Evolutionary conservation across 1,140 invertebrate genomes (phyloP), one percentile per base, ranked within the genome.

Genomic region (Diprion similis): DNA sequence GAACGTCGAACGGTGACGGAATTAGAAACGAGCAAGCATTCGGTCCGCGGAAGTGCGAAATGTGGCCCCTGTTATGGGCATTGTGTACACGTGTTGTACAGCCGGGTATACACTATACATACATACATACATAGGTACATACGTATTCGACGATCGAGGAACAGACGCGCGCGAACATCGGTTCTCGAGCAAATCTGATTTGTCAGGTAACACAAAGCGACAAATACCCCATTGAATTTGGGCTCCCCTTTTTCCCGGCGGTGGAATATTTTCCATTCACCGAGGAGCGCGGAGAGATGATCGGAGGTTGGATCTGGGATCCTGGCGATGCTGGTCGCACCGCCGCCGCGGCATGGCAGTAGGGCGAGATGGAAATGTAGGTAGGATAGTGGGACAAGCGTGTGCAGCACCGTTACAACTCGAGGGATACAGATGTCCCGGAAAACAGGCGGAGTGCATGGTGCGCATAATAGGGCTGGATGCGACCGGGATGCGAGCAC

Each of bases 351-450:
- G n/a, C n/a, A n/a, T n/a, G 24, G 24, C 24, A 37, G 2, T 37
- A 37, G 24, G 24, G 24, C 24, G 24, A 68, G 19, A 19, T 18
- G 18, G 66, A 68, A 45, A n/a, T 8, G 19, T 11, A 68, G 59
- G 17, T 15, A 64, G 13, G 13, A 15, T 64, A 45, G 11, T 18
- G 15, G 18, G 37, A 68, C 18, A 68, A 19, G 18, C 6, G 19
- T 68, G 18, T 11, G 15, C 8, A 64, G 17, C 13, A 7, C 59
- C 17, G 17, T 15, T 64, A 18, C 13, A 18, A 18, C 19, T 59
- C 67, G 65, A 59, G 47, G 66, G 70, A 81, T 84, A 85, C 83
- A 85, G 83, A 85, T 85, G 84, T 84, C 77, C 68, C 79, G 84
- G 79, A 84, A 84, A 85, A 84, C 81, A 82, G 79, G 74, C 76